phyloP scores from a whole-genome alignment of 2,888 invertebrate genomes.

The Mythimna albipuncta region DNA sequence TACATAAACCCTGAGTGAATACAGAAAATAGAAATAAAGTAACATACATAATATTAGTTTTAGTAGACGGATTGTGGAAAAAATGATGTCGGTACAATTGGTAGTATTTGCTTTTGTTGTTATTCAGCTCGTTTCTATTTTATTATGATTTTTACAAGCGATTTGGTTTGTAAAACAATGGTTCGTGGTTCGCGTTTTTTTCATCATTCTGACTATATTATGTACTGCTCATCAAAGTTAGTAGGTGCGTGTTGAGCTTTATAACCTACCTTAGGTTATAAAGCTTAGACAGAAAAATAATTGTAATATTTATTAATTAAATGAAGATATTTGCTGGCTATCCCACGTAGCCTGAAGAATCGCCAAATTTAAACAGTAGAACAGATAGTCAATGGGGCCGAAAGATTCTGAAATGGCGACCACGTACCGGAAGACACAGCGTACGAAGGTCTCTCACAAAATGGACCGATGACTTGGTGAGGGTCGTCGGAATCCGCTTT shows the following conservation, averaged over 20 bases:
- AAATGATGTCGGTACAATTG: slow-evolving; percentile 69
- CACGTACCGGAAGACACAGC: no score
- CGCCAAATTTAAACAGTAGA: no score
- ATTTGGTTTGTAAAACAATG: slow-evolving; percentile 49
- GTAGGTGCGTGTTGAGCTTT: neutral
- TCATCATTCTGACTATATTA: neutral
- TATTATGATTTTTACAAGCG: slow-evolving; percentile 47
- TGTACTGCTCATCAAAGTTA: neutral
- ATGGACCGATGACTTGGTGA: no score
- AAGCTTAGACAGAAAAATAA: neutral
- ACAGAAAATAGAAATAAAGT: slow-evolving; percentile 91
- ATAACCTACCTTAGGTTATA: no score
- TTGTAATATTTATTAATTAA: no score
- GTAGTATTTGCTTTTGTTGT: slow-evolving; percentile 72
- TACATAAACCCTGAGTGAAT: slow-evolving; percentile 91
- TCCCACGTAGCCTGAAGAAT: no score
- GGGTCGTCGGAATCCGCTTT: no score
- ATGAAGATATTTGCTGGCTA: no score
- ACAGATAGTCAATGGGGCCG: no score
- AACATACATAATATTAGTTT: slow-evolving; percentile 89
- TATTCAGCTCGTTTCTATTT: slow-evolving; percentile 64
- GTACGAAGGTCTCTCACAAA: no score
- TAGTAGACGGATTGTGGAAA: slow-evolving; percentile 86
- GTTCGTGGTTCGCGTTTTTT: slow-evolving; percentile 9
- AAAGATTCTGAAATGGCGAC: no score